Base-by-base conservation (phyloP, 2,888 invertebrate genomes). In the Tetheella fluctuosa region DNA sequence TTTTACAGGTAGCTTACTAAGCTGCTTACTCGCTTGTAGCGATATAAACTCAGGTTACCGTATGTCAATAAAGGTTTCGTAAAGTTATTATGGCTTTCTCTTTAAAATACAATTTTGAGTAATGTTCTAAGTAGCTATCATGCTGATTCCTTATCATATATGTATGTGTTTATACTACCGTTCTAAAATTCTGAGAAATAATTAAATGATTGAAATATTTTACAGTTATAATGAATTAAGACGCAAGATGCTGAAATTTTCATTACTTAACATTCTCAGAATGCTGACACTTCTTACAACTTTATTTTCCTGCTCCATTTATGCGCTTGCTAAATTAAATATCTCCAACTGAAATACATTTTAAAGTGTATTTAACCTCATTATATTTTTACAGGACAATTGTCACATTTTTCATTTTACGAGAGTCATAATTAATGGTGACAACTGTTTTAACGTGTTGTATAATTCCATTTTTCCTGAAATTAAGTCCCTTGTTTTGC, bases 251-350 rank as follows among this genome's bases (percentile, higher is more conserved):
- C 15, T 60, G 67, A 66, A 65, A 64, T 61, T 62, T 64, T 65
- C 52, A 64, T 71, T 68, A 67, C 59, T 66, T 68, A 59, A 57
- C 61, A 52, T 69, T 69, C 59, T 57, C 61, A 52, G 67, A 66
- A 63, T 68, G 64, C 71, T 68, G 67, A 66, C 55, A 59, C 28
- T 59, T 66, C 62, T 71, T 60, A 56, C 67, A 68, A 60, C 62
- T 69, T 75, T 76, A 78, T 81, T 81, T 78, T 78, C 76, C 71
- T 79, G 81, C 69, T 59, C 81, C 73, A 76, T 69, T 83, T 80
- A 60, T 48, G 58, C 57, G 48, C 60, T 64, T 64, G 66, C 61
- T 56, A 61, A 57, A 54, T 65, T 65, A 64, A 63, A 66, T 71
- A 71, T 63, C 70, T 71, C 61, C 54, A 59, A 61, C 61, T 55